Base-by-base conservation (phyloP, 2,888 invertebrate species). In the Morpho deidamia region DNA sequence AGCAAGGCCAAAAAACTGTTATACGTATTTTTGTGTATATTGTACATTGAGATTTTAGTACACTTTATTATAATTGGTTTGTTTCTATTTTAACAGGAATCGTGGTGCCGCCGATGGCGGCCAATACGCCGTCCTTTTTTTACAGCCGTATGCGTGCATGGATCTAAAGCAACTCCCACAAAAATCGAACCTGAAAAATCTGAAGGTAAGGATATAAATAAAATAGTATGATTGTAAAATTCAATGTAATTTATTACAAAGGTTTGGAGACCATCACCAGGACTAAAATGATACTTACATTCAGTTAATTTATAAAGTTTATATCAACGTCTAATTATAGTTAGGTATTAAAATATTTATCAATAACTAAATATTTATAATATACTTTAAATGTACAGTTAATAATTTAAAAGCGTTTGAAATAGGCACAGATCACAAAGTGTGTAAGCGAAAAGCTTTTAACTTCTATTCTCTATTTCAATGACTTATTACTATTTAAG, bases 21-120 rank as follows among this genome's bases (percentile, higher is more conserved):
- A 2, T 23, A 23, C 5, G 23, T 23, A 23, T 23, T 3, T 23
- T 23, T 23, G 3, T 23, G 5, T 23, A 23, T 23, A 23, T 23
- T 23, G 5, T 23, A 23, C 4, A 23, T 23, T 23, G 3, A 23
- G 35, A 1, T 37, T 37, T 37, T 37, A 37, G 35, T 37, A 1
- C 8, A 37, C 7, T 37, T 33, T 11, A n/a, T 48, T 40, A 32
- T 11, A 40, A 40, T 32, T 9, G 8, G 7, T 10, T 2, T 4
- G 1, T 40, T 33, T 33, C 9, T 44, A 44, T 58, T 45, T 68
- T 81, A 78, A 35, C 76, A 93, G 93, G 92, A 92, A 82, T 91
- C 92, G 57, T 92, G 93, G 92, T 92, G 92, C 77, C 88, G 92
- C 61, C 85, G 91, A 65, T 92, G 91, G 91, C 90, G 91, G 79